Evolutionary conservation across 2,797 vertebrate genomes (phyloP), one percentile per base, ranked within the genome.

Genomic region (Decapterus maruadsi): DNA sequence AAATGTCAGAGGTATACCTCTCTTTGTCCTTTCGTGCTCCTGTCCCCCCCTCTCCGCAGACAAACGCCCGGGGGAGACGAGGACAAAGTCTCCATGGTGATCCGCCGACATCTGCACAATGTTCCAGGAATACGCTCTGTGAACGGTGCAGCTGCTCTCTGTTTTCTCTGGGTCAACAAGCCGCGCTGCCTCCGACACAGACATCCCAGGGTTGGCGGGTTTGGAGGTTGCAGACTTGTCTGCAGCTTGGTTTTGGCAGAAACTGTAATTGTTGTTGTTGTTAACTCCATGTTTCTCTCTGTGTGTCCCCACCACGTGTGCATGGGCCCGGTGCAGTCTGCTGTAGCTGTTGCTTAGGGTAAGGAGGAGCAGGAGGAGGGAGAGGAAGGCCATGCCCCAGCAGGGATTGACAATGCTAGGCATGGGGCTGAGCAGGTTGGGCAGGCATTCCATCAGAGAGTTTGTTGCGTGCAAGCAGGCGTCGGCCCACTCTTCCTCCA

Each of bases 371-470:
- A 94, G 71, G 46, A 93, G 66, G 20, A 94, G 29, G 46, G 54
- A 77, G 36, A 93, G 46, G 43, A 87, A 85, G 4, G 74, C 75
- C 43, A 93, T 31, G 45, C 43, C 50, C 87, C 90, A 89, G 70
- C 51, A 84, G 55, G 88, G 81, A 19, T 77, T 81, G 42, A 83
- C 7, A 5, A 36, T 4, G 1, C 64, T 68, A 26, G 89, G 80
- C 60, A 80, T 69, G 51, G 80, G 75, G 43, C 88, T 88, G 50
- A 91, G 56, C 43, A 94, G 12, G 74, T 80, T 87, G 19, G 95
- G 95, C 68, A 96, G 89, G 80, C 96, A 95, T 3, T 59, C 68
- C 1, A 92, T 55, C 31, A 96, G 90, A 36, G 92, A 92, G 68
- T 85, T 56, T 17, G 68, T 79, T 2, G 48, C 45, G 57, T 87